Evolutionary conservation across 2,888 invertebrate species (phyloP), one percentile per base, ranked within the genome.

Genomic region (Lasiommata megera): DNA sequence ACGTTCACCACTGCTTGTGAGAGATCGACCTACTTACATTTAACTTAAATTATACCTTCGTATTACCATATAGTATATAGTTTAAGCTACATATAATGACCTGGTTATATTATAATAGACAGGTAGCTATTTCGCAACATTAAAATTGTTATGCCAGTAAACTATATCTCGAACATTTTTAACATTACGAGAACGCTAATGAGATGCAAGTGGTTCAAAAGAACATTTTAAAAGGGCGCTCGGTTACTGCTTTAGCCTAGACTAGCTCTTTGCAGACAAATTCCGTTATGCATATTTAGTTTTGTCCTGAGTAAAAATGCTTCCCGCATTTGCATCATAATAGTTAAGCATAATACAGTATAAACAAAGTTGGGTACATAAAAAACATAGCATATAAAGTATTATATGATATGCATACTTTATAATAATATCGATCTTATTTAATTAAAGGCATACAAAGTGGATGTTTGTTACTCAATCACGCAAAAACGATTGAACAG

Each of bases 161-260:
- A 17, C 16, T 40, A 28, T 23, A 14, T 29, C 44, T 44, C 16
- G 46, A 16, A 6, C 7, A 17, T 29, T 16, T 46, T 46, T 46
- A 31, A 46, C 16, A 46, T 31, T 46, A 46, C 14, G 46, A 31
- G 9, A 46, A 31, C 29, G 46, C 29, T 46, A 46, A 46, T 46
- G 46, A 46, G 46, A 46, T 46, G 46, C 31, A 31, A 46, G 46
- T 31, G 31, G 31, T 46, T 46, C 46, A 46, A 46, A 46, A 31
- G 31, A 46, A 31, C 16, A 31, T 46, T 31, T 46, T 31, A 46
- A 46, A 46, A 46, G 46, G 31, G 46, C 16, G 46, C 46, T 46
- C 46, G 16, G 46, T 46, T 46, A 31, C 46, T 46, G 46, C 46
- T 31, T 16, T 46, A 9, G 46, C 46, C 12, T 44, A n/a, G 44